These are phyloP conservation scores for Tridacna gigas DNA, from an alignment of 2,888 invertebrate genomes.

Conservation along the genomic window DNA sequence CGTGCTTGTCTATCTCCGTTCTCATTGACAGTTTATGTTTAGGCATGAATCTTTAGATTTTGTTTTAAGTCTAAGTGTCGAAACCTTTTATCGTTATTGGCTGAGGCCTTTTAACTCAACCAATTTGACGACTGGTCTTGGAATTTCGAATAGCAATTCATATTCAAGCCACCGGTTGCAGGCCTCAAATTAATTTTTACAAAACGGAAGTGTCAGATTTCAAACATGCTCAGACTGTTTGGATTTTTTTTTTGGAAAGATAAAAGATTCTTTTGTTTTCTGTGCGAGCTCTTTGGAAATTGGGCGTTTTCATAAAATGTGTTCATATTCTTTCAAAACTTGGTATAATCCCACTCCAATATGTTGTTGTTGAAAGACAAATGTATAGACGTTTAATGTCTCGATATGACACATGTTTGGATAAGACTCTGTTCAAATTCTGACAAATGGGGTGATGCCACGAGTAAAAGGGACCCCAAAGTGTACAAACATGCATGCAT, in stretches of 20 bases:
- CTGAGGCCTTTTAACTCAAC: no score
- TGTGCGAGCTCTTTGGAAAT: background rate
- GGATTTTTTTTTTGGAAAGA: background rate
- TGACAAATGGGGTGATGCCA: background rate
- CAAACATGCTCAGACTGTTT: background rate
- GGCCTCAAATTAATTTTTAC: background rate
- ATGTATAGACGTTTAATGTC: conserved; percentile 10
- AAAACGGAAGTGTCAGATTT: background rate
- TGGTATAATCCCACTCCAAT: conserved; percentile 3
- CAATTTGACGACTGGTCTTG: no score
- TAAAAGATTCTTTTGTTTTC: no score
- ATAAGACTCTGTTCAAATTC: conserved; percentile 9
- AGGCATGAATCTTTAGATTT: no score
- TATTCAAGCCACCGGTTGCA: no score
- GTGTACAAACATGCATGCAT: no score
- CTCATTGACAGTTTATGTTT: no score
- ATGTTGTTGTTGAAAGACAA: background rate
- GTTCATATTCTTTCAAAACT: background rate
- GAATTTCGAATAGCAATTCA: no score
- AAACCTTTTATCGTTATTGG: no score
- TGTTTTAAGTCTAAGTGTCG: no score
- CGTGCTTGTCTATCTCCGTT: no score
- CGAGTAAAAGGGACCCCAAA: background rate
- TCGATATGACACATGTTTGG: conserved; percentile 6
- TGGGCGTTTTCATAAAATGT: conserved; percentile 11